Evolutionary conservation across 2,888 invertebrate genomes (phyloP).

Genomic region (Meiosimyza platycephala): DNA sequence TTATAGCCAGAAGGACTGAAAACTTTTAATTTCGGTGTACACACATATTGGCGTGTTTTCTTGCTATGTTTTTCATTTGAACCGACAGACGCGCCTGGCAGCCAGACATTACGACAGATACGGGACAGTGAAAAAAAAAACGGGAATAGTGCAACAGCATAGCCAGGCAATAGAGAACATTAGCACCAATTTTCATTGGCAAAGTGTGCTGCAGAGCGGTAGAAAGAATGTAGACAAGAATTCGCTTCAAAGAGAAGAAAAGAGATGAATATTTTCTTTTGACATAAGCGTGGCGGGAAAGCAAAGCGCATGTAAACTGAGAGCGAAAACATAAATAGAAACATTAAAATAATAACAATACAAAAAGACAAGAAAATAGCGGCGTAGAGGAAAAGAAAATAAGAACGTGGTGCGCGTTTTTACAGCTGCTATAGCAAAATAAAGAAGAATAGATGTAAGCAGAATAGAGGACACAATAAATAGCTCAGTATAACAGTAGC

Average conservation of each 20-base stretch:
- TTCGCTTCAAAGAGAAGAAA: conserved; percentile 9
- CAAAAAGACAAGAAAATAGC: not conserved
- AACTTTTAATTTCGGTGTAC: conserved; percentile 44
- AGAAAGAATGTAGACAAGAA: not conserved
- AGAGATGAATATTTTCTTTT: not conserved
- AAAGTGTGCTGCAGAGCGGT: not conserved
- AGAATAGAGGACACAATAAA: not conserved
- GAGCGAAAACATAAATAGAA: too few species aligned
- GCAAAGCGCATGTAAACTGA: too few species aligned
- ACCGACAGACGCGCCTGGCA: conserved; percentile 21
- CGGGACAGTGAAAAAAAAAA: conserved; percentile 24
- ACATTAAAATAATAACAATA: not conserved
- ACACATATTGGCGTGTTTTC: conserved; percentile 46
- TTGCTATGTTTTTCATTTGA: conserved; percentile 40
- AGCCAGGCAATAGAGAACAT: conserved; percentile 8
- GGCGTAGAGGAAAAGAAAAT: too few species aligned
- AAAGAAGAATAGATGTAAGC: conserved; percentile 2
- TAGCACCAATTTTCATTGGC: conserved; percentile 1
- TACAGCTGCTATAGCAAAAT: conserved; percentile 2
- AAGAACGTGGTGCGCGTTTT: not conserved
- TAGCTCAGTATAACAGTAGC: not conserved
- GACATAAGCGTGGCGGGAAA: not conserved
- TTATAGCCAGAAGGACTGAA: conserved; percentile 9
- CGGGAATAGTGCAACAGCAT: conserved; percentile 30
- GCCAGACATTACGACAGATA: conserved; percentile 27